These are phyloP conservation scores for Geotrupes spiniger DNA, from an alignment of 2,888 invertebrate genomes.

Conservation along the genomic window DNA sequence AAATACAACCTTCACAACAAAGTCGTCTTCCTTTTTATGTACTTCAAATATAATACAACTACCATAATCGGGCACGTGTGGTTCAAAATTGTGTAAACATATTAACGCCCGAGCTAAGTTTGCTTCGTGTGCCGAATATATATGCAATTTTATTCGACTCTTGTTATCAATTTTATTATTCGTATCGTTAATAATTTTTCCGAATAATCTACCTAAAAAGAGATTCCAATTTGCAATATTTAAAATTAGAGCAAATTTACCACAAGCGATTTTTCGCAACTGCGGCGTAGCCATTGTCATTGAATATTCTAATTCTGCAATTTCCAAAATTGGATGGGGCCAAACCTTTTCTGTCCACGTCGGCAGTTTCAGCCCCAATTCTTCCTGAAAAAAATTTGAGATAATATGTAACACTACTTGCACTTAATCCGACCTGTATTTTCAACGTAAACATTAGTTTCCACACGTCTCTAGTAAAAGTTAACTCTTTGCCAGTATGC, in stretches of 20 bases:
- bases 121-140: conserved; percentile 15
- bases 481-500: conserved; percentile 14
- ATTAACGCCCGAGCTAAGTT: conserved; percentile 10
- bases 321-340: conserved; percentile 39
- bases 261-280: conserved; percentile 48
- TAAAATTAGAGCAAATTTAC: conserved; percentile 29
- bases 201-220: conserved; percentile 14
- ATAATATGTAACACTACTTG: conserved; percentile 26
- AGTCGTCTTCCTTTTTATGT: conserved; percentile 1
- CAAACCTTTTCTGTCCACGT: conserved; percentile 46
- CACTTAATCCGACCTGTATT: conserved; percentile 10
- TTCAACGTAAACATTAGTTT: conserved; percentile 17
- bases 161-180: conserved; percentile 8
- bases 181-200: conserved; percentile 15
- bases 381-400: conserved; percentile 28
- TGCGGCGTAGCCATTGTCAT: conserved; percentile 41
- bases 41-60: conserved; percentile 14
- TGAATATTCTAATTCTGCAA: conserved; percentile 43
- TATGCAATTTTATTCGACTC: conserved; percentile 3
- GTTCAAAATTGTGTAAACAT: conserved; percentile 5
- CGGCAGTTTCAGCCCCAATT: conserved; percentile 44
- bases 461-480: conserved; percentile 13
- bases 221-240: not conserved
- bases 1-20: conserved; percentile 11
- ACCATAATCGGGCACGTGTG: conserved; percentile 13